Evolutionary conservation across 2,888 invertebrate genomes (phyloP).

Genomic region (Scrobipalpa costella): DNA sequence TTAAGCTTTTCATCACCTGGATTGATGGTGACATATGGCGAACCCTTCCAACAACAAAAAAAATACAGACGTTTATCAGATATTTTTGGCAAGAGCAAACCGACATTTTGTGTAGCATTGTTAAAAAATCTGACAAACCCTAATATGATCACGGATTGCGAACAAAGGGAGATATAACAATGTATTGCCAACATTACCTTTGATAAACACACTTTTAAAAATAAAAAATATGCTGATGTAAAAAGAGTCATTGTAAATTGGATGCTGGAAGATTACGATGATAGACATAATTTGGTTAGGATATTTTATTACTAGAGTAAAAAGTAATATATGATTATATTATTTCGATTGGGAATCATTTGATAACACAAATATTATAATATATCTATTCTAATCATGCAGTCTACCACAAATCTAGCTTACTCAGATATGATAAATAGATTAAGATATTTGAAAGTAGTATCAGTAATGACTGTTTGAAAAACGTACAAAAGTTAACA

Average conservation of each 20-base stretch:
- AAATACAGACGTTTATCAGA: conserved; percentile 17
- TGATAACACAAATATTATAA: too few species aligned
- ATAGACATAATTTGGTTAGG: not conserved
- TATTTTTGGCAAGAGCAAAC: conserved; percentile 15
- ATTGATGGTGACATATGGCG: conserved; percentile 15
- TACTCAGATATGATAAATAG: too few species aligned
- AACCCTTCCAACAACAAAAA: conserved; percentile 14
- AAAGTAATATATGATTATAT: too few species aligned
- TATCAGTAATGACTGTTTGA: too few species aligned
- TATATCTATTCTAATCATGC: too few species aligned
- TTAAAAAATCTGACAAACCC: conserved; percentile 61
- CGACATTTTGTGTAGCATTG: conserved; percentile 41
- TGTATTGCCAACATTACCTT: conserved; percentile 51
- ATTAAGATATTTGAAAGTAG: too few species aligned
- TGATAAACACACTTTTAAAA: not conserved
- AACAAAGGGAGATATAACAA: conserved; percentile 58
- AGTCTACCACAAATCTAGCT: too few species aligned
- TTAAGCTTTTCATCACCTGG: not conserved
- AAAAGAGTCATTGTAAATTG: conserved; percentile 12
- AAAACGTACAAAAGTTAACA: too few species aligned
- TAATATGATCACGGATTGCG: conserved; percentile 54
- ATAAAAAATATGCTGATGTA: not conserved
- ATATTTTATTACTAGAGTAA: too few species aligned
- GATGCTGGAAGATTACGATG: not conserved
- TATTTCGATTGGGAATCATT: too few species aligned